Base-by-base conservation (phyloP, 2,888 invertebrate genomes). In the Ferdinandea cuprea region DNA sequence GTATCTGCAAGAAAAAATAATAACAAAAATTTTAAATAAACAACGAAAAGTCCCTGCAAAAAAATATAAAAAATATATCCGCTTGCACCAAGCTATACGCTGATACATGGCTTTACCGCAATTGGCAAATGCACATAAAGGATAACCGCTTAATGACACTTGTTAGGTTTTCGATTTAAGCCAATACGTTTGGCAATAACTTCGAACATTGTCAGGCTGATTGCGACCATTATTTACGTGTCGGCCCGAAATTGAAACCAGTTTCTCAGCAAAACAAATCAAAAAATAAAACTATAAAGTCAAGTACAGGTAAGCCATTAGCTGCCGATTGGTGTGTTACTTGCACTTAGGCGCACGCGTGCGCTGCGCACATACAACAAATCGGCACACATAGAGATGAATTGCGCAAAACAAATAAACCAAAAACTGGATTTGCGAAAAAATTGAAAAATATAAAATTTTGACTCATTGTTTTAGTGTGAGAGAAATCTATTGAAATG, bases 281-380 rank as follows among this genome's bases (percentile, higher is more conserved):
- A n/a, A n/a, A n/a, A n/a, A n/a, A 44, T 59, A 71, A 61, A 42
- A 52, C 8, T 61, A 48, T 78, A 77, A 83, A 83, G 72, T 83
- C 83, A 83, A 83, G 83, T 73, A 77, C 83, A 83, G 77, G 19
- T 48, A 9, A 68, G 30, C 72, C 52, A 78, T 83, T 83, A 83
- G 65, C 66, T 61, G 30, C 59, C 46, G 52, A 52, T 66, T 68
- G 52, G 54, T 30, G 50, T 58, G 40, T 13, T 68, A 65, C 32
- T 65, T 52, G 76, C 40, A 52, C 50, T 58, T 50, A 59, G 71
- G 32, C 48, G 46, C 65, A n/a, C 66, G 63, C 71, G 69, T 58
- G 69, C 69, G 25, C 56, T 61, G 13, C 52, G 35, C 37, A 15
- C 50, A 42, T n/a, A n/a, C n/a, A n/a, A n/a, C 40, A 37, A 68